Evolutionary conservation across 2,888 invertebrate genomes (phyloP).

Genomic region (Trachelus iudaicus): DNA sequence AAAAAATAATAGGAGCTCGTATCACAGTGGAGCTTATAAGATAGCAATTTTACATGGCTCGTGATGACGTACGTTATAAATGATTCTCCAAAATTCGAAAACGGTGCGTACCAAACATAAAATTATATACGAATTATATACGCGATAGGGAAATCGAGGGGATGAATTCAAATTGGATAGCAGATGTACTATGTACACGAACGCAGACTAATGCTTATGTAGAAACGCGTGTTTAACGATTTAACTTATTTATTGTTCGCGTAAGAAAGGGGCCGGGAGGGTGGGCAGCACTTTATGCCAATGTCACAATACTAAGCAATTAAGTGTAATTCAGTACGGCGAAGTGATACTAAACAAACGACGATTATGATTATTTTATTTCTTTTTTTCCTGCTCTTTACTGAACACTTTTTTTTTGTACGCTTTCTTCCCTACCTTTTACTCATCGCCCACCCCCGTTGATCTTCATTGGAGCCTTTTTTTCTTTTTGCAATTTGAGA

Average conservation of each 20-base stretch:
- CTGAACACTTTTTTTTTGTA: background rate
- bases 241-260: constrained; percentile 17
- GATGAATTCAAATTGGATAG: background rate
- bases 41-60: background rate
- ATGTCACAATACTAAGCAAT: background rate
- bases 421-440: background rate
- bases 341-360: background rate
- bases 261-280: background rate
- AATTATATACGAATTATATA: background rate
- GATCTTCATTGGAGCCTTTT: background rate
- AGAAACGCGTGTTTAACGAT: background rate
- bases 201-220: constrained; percentile 11
- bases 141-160: background rate
- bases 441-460: background rate
- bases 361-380: background rate
- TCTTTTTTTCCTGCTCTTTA: background rate
- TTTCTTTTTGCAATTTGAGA: background rate
- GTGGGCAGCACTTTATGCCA: background rate
- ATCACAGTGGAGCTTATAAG: background rate
- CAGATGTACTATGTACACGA: constrained; percentile 5
- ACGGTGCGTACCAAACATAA: background rate
- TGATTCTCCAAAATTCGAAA: background rate
- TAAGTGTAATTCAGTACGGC: background rate
- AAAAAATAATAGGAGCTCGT: background rate
- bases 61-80: background rate